Conservation (phyloP, 2,888 invertebrate species). For the Tineola bisselliella region DNA sequence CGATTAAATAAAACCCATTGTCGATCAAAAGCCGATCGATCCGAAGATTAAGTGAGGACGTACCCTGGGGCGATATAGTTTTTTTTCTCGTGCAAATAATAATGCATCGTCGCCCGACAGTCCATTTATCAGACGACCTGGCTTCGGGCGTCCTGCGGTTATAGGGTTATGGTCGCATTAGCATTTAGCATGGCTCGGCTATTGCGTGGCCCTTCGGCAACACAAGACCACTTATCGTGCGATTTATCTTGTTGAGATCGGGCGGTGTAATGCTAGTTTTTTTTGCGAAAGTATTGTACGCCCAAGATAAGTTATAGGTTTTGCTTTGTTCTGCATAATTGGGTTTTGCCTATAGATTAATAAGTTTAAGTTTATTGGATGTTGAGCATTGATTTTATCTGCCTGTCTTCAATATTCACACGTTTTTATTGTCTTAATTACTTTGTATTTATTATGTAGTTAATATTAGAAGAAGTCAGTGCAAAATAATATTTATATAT, state of each 20-base stretch:
- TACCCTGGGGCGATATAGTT: background rate
- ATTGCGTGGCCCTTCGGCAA: conserved; percentile 14
- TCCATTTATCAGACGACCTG: conserved; percentile 17
- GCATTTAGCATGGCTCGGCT: conserved; percentile 17
- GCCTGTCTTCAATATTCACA: background rate
- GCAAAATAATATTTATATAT: too few species aligned
- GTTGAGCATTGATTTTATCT: background rate
- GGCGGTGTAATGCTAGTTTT: conserved; percentile 4
- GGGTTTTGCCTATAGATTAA: conserved; percentile 1
- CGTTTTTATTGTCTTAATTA: background rate
- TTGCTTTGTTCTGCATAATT: conserved; percentile 6
- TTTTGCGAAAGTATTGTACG: conserved; percentile 11
- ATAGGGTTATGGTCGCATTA: conserved; percentile 21
- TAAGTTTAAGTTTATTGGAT: background rate
- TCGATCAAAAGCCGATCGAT: conserved; percentile 8
- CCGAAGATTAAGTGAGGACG: conserved; percentile 10
- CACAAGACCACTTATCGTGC: conserved; percentile 14
- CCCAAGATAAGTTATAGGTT: conserved; percentile 6
- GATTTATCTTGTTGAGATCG: conserved; percentile 14
- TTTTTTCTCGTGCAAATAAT: conserved; percentile 14
- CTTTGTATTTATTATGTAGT: background rate
- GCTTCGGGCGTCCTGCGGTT: conserved; percentile 17
- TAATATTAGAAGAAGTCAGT: too few species aligned
- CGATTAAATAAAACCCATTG: conserved; percentile 5
- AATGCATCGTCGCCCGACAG: conserved; percentile 14